Base-by-base conservation (phyloP, 2,797 vertebrate genomes). In the Nothura maculosa region DNA sequence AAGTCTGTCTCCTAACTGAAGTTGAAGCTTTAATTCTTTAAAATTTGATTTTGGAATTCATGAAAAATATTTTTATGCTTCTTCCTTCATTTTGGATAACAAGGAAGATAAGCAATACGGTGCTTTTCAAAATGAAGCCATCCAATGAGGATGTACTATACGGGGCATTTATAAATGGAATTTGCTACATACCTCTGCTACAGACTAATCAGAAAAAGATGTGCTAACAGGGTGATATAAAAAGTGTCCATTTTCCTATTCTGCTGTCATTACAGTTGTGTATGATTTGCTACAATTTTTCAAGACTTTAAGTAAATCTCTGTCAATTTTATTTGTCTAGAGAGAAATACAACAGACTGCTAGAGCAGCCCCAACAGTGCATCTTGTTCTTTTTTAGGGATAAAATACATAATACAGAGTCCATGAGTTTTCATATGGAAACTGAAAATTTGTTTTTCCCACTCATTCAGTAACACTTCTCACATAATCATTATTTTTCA, bases 181-280 rank as follows among this genome's bases (percentile, higher is more conserved):
- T 2, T 6, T 75, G 45, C 10, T 34, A 30, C 4, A 10, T n/a
- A 17, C 5, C 9, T 55, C 55, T 22, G 1, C 18, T 81, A 6
- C 18, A 57, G 20, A 52, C 4, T 52, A 66, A 75, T 61, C 21
- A 78, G 10, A 13, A 84, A 67, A 86, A 84, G 16, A 43, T 38
- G 38, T 43, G 7, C 9, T 62, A 83, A 67, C 6, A 52, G 1
- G 2, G n/a, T 24, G n/a, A n/a, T 43, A 63, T 14, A 77, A 78
- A 34, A 3, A 0, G 0, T 4, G 24, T 8, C 2, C 28, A 7
- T 28, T 48, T 81, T 47, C 4, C 74, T n/a, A 24, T 68, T n/a
- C 13, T 61, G 10, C 30, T 22, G 43, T 67, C 58, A 58, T 74
- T 83, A 32, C 2, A 42, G 55, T 78, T 75, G 34, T 8, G 61